These are phyloP conservation scores for Drosophila ohnishii DNA, from an alignment of 1,140 invertebrate species.

Conservation along the genomic window DNA sequence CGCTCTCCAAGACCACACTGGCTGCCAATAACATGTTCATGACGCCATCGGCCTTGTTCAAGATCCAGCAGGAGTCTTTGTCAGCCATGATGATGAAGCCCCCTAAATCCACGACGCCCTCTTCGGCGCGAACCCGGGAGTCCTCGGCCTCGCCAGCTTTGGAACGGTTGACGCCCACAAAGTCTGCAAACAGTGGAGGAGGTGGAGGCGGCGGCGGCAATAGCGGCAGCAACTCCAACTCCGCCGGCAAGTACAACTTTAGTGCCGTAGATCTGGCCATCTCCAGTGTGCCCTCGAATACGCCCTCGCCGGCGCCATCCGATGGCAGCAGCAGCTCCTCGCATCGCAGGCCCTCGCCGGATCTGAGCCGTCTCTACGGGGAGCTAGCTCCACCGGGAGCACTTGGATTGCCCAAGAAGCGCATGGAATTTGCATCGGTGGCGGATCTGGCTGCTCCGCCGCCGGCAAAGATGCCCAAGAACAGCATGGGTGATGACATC, in stretches of 20 bases:
- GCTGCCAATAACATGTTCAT: slow-evolving; percentile 88
- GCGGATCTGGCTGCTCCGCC: slow-evolving; percentile 81
- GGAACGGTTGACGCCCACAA: slow-evolving; percentile 80
- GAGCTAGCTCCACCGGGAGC: slow-evolving; percentile 66
- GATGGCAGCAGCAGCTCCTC: slow-evolving; percentile 75
- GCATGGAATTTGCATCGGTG: slow-evolving; percentile 82
- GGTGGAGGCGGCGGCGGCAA: slow-evolving; percentile 25
- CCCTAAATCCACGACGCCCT: slow-evolving; percentile 73
- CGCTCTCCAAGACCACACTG: slow-evolving; percentile 87
- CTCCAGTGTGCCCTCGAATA: slow-evolving; percentile 81
- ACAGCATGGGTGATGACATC: slow-evolving; percentile 85
- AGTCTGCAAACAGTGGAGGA: slow-evolving; percentile 54
- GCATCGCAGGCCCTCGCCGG: slow-evolving; percentile 72
- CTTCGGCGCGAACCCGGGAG: slow-evolving; percentile 71
- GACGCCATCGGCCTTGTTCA: slow-evolving; percentile 84
- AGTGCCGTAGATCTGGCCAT: slow-evolving; percentile 83
- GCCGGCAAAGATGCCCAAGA: slow-evolving; percentile 84
- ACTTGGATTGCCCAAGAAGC: slow-evolving; percentile 73
- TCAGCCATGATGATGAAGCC: slow-evolving; percentile 84
- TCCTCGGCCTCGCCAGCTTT: slow-evolving; percentile 80
- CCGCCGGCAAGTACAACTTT: slow-evolving; percentile 83
- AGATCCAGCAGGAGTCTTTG: slow-evolving; percentile 84
- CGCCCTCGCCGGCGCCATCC: slow-evolving; percentile 75
- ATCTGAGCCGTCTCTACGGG: slow-evolving; percentile 75
- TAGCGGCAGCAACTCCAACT: slow-evolving; percentile 72